Evolutionary conservation across 2,113 vertebrate genomes (phyloP), one percentile per base, ranked within the genome.

Genomic region (Labrus mixtus): DNA sequence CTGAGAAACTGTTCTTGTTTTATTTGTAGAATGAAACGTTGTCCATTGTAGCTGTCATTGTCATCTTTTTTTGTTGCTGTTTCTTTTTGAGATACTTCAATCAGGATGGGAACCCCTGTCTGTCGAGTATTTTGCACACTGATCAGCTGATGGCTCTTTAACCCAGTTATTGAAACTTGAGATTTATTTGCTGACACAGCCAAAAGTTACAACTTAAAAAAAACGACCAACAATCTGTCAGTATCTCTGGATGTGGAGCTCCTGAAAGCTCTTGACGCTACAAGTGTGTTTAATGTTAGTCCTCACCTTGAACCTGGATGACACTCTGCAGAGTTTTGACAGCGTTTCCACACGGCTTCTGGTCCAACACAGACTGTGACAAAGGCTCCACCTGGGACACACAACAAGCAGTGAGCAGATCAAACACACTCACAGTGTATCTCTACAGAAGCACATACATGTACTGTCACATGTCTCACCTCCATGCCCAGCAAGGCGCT

Each of bases 401-500:
- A 54, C 41, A 63, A 37, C 6, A 48, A 59, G 60, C 1, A 20
- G 16, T 80, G 33, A 70, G 67, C 71, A 20, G 57, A 45, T 25
- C 10, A 41, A 41, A 41, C 8, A 15, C 54, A 73, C 9, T 62
- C 3, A 58, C 19, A 20, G 57, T 41, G 19, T 13, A n/a, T 6
- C n/a, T 36, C 5, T n/a, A 58, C 17, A 23, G 15, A 67, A 6
- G 60, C 55, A 46, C 56, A 73, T 15, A 17, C 9, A 48, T 6
- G 23, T 13, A 41, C 22, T 64, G 39, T 20, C 74, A 78, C 22
- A 33, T 4, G 20, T 4, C 92, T 91, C 79, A 98, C 97, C 97
- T 97, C 95, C 48, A 95, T 95, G 73, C 97, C 96, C 81, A 99
- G 90, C 77, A 99, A 89, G 59, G 96, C 96, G 0, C 95, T 95